Evolutionary conservation across 2,888 invertebrate species (phyloP), one percentile per base, ranked within the genome.

Genomic region (Cephus nigrinus): DNA sequence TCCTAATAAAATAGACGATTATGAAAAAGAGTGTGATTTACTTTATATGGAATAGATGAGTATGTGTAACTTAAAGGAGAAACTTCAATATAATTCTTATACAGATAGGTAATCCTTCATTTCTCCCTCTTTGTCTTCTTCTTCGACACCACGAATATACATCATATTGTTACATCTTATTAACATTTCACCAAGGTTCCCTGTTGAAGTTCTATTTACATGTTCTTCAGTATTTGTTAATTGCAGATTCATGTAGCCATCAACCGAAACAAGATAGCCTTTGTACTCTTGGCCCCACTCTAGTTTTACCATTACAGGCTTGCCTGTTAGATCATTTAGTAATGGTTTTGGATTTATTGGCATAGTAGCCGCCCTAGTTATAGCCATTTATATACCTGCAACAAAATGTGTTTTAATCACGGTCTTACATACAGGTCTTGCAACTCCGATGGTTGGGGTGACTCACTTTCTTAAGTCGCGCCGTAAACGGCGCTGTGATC

Each of bases 241-340:
- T 93, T 99, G 98, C 84, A 99, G 93, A 92, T 99, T 99, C 99
- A 99, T 99, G 90, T 99, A 99, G 11, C 98, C 98, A 92, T 99
- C 99, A 1, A 98, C 98, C 4, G 99, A 99, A 0, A 99, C 99
- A 68, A 99, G 93, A 86, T 98, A 97, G 23, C 99, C 99, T 94
- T 98, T 98, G 92, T 99, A 99, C 92, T 99, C 99, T 92, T 99
- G 99, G 40, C 99, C 99, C 99, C 99, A 99, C 92, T 99, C 99
- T 81, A 99, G 93, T 92, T 99, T 99, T 3, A 99, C 98, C 92
- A 99, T 95, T 69, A 99, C 98, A 71, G 98, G 96, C 93, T 99
- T 99, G 30, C 99, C 99, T 1, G 99, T 31, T 3, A 32, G 32
- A 32, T 3, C 32, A 32, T 32, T 32, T 3, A 32, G 3, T 3